Base-by-base conservation (phyloP, 2,113 vertebrate species). In the Excalfactoria chinensis region DNA sequence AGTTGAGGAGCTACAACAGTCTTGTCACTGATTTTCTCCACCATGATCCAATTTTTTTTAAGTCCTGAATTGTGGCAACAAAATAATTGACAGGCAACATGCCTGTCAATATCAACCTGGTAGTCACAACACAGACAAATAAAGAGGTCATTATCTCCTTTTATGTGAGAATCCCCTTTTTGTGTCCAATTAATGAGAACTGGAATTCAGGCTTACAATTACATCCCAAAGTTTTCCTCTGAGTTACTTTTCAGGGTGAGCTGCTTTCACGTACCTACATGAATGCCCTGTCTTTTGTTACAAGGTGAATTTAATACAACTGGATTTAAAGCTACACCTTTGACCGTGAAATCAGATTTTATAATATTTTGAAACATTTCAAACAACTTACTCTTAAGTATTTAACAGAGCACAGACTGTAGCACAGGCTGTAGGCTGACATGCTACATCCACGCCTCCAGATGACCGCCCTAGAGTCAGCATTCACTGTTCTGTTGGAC, bases 231-330 rank as follows among this genome's bases (percentile, higher is more conserved):
- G 70, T 67, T 86, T 81, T 55, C 26, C 64, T 64, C 80, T 23
- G 26, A 78, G 46, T 49, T 37, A 25, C 22, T 56, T 89, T 89
- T 58, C 28, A 60, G 49, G 23, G 28, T 43, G 17, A 79, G 28
- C 0, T 0, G 41, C 6, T 69, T 41, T 25, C 41, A 55, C 30
- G 10, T 5, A 44, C 30, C 22, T 72, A 26, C 18, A 40, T 22
- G 13, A 71, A 87, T 64, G 22, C 3, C 19, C 56, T 32, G 62
- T 37, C 34, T 51, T 89, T 68, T 56, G 34, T 22, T 69, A 37
- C 44, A 58, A 3, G 1, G 21, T 53, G 20, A 48, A 75, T 23
- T 40, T 11, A 71, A 66, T 8, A 68, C n/a, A 86, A n/a, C 9
- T 48, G 15, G 53, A 75, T 23, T 40, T 13, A 71, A 66, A 9